phyloP scores from a whole-genome alignment of 2,113 vertebrate species.

The Gymnocephalus cernua region DNA sequence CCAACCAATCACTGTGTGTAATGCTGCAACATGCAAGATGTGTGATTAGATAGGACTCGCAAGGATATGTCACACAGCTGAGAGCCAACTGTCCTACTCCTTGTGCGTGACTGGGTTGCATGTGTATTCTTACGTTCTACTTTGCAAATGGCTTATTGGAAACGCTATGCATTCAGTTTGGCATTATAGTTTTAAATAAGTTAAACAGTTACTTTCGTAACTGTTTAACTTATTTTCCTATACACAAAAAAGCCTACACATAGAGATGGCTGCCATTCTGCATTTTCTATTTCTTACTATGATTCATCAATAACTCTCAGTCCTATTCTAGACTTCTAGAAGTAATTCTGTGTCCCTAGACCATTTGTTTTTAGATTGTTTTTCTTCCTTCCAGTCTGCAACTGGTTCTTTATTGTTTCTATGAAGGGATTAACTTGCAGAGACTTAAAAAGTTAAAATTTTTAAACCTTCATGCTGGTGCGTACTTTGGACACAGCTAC shows the following conservation, averaged over 20 bases:
- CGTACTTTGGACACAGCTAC: not conserved
- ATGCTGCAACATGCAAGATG: not conserved
- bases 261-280: no score
- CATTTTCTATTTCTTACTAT: no score
- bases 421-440: not conserved
- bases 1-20: no score
- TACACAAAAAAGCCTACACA: no score
- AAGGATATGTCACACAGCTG: not conserved
- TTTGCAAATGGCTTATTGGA: not conserved
- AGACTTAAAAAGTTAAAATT: not conserved
- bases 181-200: not conserved
- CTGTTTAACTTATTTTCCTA: no score
- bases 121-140: not conserved
- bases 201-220: no score
- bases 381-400: not conserved
- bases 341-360: not conserved
- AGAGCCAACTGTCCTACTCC: no score
- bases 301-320: no score
- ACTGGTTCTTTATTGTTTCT: no score
- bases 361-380: not conserved
- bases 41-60: not conserved
- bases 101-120: not conserved
- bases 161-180: not conserved
- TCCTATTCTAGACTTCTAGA: not conserved
- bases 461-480: not conserved